Conservation (phyloP, 1,140 invertebrate species). For the Gonatopus flavifemur region DNA sequence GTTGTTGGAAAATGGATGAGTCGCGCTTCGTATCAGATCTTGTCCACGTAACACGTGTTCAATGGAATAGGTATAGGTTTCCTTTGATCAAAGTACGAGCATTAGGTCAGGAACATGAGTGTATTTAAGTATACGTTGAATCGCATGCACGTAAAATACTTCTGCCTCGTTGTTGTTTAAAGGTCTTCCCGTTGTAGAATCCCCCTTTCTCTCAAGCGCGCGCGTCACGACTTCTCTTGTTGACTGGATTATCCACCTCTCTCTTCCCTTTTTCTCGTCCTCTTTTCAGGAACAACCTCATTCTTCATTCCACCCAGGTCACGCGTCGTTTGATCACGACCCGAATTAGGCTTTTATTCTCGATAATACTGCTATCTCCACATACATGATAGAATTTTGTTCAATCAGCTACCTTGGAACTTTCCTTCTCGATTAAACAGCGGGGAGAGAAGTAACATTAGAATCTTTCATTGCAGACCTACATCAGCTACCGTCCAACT, state of each 20-base stretch:
- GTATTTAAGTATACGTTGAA: slow-evolving; percentile 12
- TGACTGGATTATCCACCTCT: slow-evolving; percentile 25
- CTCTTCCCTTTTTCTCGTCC: slow-evolving; percentile 11
- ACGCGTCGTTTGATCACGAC: no score
- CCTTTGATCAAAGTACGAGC: slow-evolving; percentile 24
- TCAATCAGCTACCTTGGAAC: no score
- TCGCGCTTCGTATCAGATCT: slow-evolving; percentile 3
- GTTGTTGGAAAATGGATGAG: not conserved
- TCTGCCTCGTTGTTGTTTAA: slow-evolving; percentile 39
- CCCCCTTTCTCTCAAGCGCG: slow-evolving; percentile 45
- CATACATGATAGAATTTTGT: no score
- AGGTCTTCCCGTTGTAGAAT: slow-evolving; percentile 40
- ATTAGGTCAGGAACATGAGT: slow-evolving; percentile 27
- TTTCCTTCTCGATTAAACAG: no score
- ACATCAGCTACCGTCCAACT: no score
- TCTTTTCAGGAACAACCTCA: slow-evolving; percentile 5
- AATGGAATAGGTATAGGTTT: not conserved
- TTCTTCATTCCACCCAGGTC: no score
- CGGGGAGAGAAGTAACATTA: no score
- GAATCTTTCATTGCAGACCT: no score
- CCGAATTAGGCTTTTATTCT: no score
- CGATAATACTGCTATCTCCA: no score
- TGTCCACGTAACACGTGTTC: slow-evolving; percentile 3
- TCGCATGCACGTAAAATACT: slow-evolving; percentile 27
- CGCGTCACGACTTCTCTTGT: slow-evolving; percentile 42